phyloP scores from a whole-genome alignment of 2,113 vertebrate genomes.

The Eptesicus fuscus region DNA sequence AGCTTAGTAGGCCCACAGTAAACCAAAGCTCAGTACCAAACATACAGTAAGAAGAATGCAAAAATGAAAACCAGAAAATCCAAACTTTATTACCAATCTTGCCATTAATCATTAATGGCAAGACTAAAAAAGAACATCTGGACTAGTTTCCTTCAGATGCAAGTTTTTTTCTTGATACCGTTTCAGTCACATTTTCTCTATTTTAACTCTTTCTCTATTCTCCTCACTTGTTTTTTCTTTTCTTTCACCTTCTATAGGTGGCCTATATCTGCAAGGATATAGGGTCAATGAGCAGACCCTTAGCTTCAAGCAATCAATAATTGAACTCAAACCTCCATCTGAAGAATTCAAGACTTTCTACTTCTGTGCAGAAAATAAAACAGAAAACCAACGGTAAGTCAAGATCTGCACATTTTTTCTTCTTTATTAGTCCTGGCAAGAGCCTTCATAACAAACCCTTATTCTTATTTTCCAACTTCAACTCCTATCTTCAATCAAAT shows the following conservation, averaged over 20 bases:
- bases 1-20: neutral
- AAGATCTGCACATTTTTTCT: neutral
- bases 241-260: slow-evolving; percentile 80
- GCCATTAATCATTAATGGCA: neutral
- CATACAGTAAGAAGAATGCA: neutral
- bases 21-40: neutral
- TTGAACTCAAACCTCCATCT: slow-evolving; percentile 90
- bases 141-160: neutral
- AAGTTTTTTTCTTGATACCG: neutral
- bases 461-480: neutral
- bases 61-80: slow-evolving; percentile 6
- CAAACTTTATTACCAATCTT: neutral
- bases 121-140: neutral
- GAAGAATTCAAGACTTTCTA: slow-evolving; percentile 94
- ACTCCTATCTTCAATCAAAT: neutral
- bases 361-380: slow-evolving; percentile 89
- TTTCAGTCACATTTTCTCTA: neutral
- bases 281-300: slow-evolving; percentile 86
- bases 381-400: slow-evolving; percentile 90
- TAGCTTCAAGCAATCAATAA: slow-evolving; percentile 87
- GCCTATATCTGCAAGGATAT: slow-evolving; percentile 93
- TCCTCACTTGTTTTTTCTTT: neutral
- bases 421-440: neutral
- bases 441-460: neutral
- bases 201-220: neutral